phyloP scores from a whole-genome alignment of 1,140 invertebrate genomes.

The Matsumurasca onukii region DNA sequence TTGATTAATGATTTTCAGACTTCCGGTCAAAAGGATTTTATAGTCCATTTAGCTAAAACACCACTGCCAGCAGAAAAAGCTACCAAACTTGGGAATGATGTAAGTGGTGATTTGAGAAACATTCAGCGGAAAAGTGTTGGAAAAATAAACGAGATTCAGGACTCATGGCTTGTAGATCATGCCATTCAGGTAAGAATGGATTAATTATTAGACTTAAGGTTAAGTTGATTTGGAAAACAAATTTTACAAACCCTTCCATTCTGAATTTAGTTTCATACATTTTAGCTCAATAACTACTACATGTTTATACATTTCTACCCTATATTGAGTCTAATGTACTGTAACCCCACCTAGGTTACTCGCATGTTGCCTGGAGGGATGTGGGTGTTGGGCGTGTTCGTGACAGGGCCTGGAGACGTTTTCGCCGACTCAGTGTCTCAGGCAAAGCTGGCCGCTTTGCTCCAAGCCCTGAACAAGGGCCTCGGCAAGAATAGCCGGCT shows the following conservation, averaged over 20 bases:
- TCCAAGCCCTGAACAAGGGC: slow-evolving; percentile 57
- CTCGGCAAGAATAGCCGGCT: slow-evolving; percentile 57
- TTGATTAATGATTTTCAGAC: slow-evolving; percentile 23
- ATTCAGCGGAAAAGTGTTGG: slow-evolving; percentile 2
- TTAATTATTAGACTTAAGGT: background rate
- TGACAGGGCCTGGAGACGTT: slow-evolving; percentile 62
- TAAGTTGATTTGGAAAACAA: background rate
- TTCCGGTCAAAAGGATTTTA: slow-evolving; percentile 31
- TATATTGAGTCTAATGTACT: background rate
- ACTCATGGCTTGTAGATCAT: slow-evolving; percentile 24
- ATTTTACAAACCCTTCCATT: background rate
- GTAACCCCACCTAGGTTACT: slow-evolving; percentile 54
- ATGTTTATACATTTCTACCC: background rate
- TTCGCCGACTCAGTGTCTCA: slow-evolving; percentile 53
- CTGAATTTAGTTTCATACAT: background rate
- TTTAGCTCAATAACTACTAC: background rate
- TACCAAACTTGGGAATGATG: background rate
- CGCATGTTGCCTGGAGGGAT: slow-evolving; percentile 82
- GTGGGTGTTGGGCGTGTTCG: slow-evolving; percentile 65
- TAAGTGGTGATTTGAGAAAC: background rate
- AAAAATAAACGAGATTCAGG: slow-evolving; percentile 23
- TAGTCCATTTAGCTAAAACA: slow-evolving; percentile 33
- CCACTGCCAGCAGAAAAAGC: slow-evolving; percentile 24
- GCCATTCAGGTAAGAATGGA: slow-evolving; percentile 23
- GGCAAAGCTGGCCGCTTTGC: slow-evolving; percentile 55